Evolutionary conservation across 2,113 vertebrate species (phyloP).

Genomic region (Poeciliopsis turrubarensis): DNA sequence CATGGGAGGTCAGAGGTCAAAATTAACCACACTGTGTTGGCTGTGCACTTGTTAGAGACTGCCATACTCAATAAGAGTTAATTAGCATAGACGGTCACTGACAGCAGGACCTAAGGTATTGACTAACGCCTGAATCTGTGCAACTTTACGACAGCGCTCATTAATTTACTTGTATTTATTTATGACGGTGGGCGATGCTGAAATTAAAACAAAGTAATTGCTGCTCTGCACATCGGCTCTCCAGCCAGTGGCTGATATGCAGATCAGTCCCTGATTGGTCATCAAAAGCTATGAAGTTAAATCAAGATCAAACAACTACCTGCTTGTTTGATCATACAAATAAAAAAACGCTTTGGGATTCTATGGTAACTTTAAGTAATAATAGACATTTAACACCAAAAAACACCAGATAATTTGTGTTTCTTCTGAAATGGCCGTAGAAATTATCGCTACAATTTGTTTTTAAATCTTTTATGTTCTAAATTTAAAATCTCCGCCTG

Average conservation of each 20-base stretch:
- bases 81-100: conserved; percentile 1
- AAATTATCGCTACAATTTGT: no score
- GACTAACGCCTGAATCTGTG: not conserved
- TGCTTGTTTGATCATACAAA: not conserved
- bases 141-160: not conserved
- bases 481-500: no score
- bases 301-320: not conserved
- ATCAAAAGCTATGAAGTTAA: not conserved
- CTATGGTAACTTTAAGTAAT: not conserved
- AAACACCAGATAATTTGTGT: not conserved
- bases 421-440: not conserved
- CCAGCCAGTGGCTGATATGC: not conserved
- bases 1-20: conserved; percentile 46
- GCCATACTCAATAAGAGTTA: conserved; percentile 39
- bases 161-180: not conserved
- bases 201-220: not conserved
- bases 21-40: conserved; percentile 9
- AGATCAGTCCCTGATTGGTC: not conserved
- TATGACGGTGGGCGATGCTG: not conserved
- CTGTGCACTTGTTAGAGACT: conserved; percentile 16
- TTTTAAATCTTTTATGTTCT: no score
- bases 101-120: not conserved
- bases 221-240: not conserved
- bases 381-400: not conserved
- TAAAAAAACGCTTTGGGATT: not conserved